These are phyloP conservation scores for Psophia crepitans DNA, from an alignment of 2,113 vertebrate genomes.

Conservation along the genomic window DNA sequence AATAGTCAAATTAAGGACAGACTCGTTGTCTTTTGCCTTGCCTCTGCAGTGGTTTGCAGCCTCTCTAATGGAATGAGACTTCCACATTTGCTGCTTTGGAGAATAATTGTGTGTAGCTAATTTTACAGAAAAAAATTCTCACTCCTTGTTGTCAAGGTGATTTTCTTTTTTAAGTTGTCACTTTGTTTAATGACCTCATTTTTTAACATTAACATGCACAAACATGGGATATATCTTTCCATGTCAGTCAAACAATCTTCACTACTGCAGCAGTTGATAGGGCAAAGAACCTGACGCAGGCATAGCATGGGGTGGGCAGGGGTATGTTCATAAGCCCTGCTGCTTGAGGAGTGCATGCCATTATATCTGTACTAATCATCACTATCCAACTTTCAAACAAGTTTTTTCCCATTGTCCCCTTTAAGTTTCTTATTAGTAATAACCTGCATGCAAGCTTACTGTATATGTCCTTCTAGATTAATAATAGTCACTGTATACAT, in stretches of 20 bases:
- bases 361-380: neutral
- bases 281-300: neutral
- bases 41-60: neutral
- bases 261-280: neutral
- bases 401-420: neutral
- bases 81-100: neutral
- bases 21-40: neutral
- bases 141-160: constrained; percentile 32
- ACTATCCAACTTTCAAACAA: neutral
- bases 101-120: constrained; percentile 3
- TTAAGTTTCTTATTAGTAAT: neutral
- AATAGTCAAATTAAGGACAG: neutral
- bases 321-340: rapidly evolving
- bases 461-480: neutral
- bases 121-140: neutral
- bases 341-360: neutral
- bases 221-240: neutral
- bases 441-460: neutral
- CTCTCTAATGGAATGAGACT: neutral
- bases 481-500: neutral
- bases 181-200: neutral
- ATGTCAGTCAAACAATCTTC: neutral
- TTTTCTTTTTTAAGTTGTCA: constrained; percentile 20
- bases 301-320: neutral
- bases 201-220: constrained; percentile 3